These are phyloP conservation scores for Lucilia cuprina DNA, from an alignment of 1,140 invertebrate genomes.

Conservation along the genomic window DNA sequence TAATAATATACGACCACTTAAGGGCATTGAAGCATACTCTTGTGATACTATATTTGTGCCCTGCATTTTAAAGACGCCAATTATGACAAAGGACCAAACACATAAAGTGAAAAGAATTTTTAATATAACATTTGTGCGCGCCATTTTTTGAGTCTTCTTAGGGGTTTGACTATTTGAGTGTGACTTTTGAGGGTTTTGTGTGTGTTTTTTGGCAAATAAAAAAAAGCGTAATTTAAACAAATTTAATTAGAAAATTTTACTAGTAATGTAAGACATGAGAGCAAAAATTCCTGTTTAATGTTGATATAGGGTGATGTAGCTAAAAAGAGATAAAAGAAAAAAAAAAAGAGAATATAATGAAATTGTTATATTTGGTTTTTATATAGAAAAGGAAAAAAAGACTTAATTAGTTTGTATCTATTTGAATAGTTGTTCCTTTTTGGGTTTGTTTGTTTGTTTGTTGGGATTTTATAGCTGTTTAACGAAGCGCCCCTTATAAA, in stretches of 20 bases:
- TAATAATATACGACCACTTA: slow-evolving; percentile 58
- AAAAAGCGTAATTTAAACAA: neutral
- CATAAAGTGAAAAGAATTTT: slow-evolving; percentile 60
- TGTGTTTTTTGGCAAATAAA: neutral
- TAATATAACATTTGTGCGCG: slow-evolving; percentile 58
- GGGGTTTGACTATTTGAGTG: neutral
- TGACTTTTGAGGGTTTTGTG: neutral
- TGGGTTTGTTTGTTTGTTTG: neutral
- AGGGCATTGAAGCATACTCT: slow-evolving; percentile 50
- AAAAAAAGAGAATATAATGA: neutral
- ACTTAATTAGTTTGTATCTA: neutral
- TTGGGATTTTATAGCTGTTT: neutral
- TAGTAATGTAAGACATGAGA: neutral
- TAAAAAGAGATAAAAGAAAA: neutral
- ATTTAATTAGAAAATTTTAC: neutral
- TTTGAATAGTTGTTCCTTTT: neutral
- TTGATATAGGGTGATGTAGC: neutral
- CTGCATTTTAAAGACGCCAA: slow-evolving; percentile 61
- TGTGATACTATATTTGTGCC: slow-evolving; percentile 57
- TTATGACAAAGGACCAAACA: slow-evolving; percentile 62
- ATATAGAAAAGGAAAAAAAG: neutral
- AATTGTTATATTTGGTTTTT: neutral
- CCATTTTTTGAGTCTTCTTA: slow-evolving; percentile 45
- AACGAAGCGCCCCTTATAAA: neutral
- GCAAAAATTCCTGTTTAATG: neutral